Evolutionary conservation across 2,797 vertebrate genomes (phyloP).

Genomic region (Periophthalmus magnuspinnatus): DNA sequence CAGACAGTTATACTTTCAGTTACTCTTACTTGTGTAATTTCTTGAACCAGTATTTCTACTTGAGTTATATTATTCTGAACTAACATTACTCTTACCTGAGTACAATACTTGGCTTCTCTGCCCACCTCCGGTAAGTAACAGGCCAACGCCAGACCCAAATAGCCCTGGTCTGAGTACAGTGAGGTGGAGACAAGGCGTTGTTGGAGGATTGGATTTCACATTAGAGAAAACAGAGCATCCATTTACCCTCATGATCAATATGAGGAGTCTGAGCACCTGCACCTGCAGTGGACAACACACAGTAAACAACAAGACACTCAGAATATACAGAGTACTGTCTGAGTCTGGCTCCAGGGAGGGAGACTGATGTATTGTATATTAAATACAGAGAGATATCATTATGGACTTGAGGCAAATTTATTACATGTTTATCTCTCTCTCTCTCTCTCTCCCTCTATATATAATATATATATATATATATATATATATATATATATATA

Average conservation of each 20-base stretch:
- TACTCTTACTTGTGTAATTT: too few relatives aligned
- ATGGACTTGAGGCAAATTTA: too few relatives aligned
- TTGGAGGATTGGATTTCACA: conserved; percentile 60
- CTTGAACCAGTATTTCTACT: too few relatives aligned
- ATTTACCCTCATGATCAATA: conserved; percentile 69
- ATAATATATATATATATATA: too few relatives aligned
- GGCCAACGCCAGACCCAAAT: background rate
- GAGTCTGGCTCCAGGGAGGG: background rate
- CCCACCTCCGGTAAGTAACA: too few relatives aligned
- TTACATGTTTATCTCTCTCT: too few relatives aligned
- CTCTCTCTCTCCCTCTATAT: too few relatives aligned
- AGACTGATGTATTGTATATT: background rate
- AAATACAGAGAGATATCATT: background rate
- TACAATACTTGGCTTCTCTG: too few relatives aligned
- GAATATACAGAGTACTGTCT: background rate
- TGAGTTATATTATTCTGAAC: too few relatives aligned
- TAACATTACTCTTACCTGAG: too few relatives aligned
- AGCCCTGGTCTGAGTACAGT: background rate
- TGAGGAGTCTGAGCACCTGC: conserved; percentile 38
- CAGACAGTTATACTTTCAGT: too few relatives aligned
- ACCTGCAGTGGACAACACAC: conserved; percentile 7
- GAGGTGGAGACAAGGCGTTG: conserved; percentile 35
- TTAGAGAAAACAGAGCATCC: conserved; percentile 49
- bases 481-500: too few relatives aligned
- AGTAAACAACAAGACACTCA: background rate